Base-by-base conservation (phyloP, 2,888 invertebrate genomes). In the Phaedon cochleariae region DNA sequence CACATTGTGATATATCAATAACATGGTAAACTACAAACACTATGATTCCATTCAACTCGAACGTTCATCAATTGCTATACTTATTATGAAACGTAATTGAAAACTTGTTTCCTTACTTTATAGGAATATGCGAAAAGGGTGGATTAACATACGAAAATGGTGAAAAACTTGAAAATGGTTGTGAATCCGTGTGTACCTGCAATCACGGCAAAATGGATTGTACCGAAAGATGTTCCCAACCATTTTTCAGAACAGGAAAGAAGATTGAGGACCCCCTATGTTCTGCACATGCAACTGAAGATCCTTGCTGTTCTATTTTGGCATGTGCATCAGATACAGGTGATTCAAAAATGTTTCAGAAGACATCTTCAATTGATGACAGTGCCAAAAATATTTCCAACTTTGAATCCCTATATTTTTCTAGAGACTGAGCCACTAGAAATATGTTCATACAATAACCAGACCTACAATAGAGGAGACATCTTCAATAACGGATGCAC, bases 401-500 rank as follows among this genome's bases (percentile, higher is more conserved):
- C n/a, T n/a, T n/a, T n/a, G n/a, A 49, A 26, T 41, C 31, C 20
- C 45, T 61, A 59, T 59, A 62, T 31, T 69, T 52, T 78, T 80
- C 59, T 73, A 83, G 82, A 81, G 72, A 81, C 80, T 6, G 83
- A 83, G 75, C 80, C 82, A 1, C 64, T 81, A 69, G 87, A 89
- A 82, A 86, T 88, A 69, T 87, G 94, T 78, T 80, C 86, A 1
- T 89, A 89, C 73, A 89, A 89, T 12, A 92, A 93, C 75, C 88
- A 88, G 65, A 90, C 92, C 0, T 90, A 93, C 74, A 85, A 89
- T 53, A 86, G 90, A 51, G 92, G 94, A 3, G 89, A 91, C 71
- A 88, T 86, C 17, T 90, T 94, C 82, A 88, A 92, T 77, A 90
- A 94, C 68, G 94, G 90, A n/a, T 96, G 96, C 77, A 88, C 90